phyloP scores from a whole-genome alignment of 2,888 invertebrate genomes.

The Drosophila longiperda region DNA sequence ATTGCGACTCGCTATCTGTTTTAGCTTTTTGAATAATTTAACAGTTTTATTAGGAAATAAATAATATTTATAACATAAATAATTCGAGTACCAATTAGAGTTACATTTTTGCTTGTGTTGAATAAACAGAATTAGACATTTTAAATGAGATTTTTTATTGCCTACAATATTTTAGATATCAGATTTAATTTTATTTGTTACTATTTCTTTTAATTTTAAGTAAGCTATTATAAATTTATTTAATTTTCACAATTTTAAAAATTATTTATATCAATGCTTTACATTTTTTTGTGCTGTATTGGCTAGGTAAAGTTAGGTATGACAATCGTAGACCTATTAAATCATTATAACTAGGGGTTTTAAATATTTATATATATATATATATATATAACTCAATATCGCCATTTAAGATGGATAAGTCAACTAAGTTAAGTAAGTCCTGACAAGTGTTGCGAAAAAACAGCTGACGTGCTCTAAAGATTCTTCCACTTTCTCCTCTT shows the following conservation, averaged over 20 bases:
- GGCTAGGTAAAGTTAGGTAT: background rate
- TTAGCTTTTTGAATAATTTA: background rate
- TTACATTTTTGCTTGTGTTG: background rate
- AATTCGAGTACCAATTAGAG: background rate
- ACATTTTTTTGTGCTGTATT: fast-evolving
- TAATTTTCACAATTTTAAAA: too few species aligned
- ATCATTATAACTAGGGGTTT: too few species aligned
- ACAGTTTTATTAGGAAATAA: background rate
- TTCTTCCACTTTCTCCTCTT: background rate
- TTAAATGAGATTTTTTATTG: background rate
- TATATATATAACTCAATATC: background rate
- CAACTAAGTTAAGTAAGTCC: background rate
- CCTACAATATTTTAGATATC: background rate
- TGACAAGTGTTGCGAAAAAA: background rate
- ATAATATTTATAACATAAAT: background rate
- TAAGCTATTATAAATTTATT: background rate
- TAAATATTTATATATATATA: background rate
- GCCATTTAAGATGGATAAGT: background rate
- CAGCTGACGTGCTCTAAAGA: background rate
- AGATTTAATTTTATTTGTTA: background rate
- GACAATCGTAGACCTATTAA: background rate
- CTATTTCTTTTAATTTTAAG: background rate
- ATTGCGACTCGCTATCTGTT: too few species aligned
- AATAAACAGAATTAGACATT: too few species aligned
- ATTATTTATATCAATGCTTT: background rate